Evolutionary conservation across 2,888 invertebrate species (phyloP).

Genomic region (Metacarcinus magister): DNA sequence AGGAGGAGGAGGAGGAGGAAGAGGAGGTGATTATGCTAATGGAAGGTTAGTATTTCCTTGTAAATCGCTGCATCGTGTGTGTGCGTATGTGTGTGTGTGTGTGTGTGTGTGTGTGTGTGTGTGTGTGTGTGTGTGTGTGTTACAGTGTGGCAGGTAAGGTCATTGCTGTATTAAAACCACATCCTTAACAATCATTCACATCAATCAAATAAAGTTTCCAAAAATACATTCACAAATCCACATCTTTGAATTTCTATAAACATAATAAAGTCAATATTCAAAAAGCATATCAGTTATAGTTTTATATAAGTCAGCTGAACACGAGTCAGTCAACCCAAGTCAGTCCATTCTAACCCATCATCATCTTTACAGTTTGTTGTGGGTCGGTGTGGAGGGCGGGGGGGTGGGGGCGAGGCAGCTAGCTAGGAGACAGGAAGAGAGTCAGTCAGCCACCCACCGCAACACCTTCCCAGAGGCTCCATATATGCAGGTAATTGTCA

Average conservation of each 20-base stretch:
- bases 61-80: constrained; percentile 26
- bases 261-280: no score
- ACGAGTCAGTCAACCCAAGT: no score
- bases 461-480: not conserved
- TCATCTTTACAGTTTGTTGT: no score
- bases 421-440: not conserved
- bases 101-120: constrained; percentile 15
- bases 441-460: not conserved
- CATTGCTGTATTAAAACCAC: no score
- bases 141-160: no score
- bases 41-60: constrained; percentile 13
- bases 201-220: no score
- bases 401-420: not conserved
- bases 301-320: no score
- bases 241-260: no score
- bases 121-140: not conserved
- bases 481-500: constrained; percentile 23
- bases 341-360: no score
- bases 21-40: constrained; percentile 9
- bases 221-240: no score
- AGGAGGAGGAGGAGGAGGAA: not conserved
- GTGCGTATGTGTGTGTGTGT: constrained; percentile 26
- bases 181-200: no score
- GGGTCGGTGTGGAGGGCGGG: not conserved
- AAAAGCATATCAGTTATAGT: no score